These are phyloP conservation scores for Subacronicta megacephala DNA, from an alignment of 2,888 invertebrate genomes.

Conservation along the genomic window DNA sequence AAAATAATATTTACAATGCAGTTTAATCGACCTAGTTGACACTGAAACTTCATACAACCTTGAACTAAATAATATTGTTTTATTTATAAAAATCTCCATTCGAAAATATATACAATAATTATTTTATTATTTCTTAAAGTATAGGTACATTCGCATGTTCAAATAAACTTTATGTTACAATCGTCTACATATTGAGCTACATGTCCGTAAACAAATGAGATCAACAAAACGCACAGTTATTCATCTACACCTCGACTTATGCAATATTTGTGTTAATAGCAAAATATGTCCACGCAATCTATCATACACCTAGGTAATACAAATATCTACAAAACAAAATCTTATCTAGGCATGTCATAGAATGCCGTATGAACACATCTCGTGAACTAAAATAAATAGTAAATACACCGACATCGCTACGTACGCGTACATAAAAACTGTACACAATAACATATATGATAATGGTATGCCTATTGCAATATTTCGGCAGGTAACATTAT, in stretches of 20 bases:
- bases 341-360: conserved; percentile 72
- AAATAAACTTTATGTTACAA: conserved; percentile 81
- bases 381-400: conserved; percentile 68
- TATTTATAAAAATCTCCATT: conserved; percentile 85
- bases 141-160: conserved; percentile 79
- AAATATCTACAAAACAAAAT: conserved; percentile 59
- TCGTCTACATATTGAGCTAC: conserved; percentile 86
- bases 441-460: conserved; percentile 55
- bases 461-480: conserved; percentile 58
- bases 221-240: conserved; percentile 83
- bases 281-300: conserved; percentile 66
- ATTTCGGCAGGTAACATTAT: conserved; percentile 62
- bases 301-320: conserved; percentile 65
- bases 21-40: conserved; percentile 74
- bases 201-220: conserved; percentile 87
- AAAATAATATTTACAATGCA: conserved; percentile 81
- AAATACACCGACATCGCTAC: conserved; percentile 51
- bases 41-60: conserved; percentile 80
- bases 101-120: conserved; percentile 84
- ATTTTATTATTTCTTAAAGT: conserved; percentile 80
- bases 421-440: conserved; percentile 50
- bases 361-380: conserved; percentile 76
- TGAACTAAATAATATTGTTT: conserved; percentile 77
- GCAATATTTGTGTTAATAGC: conserved; percentile 64
- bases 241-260: conserved; percentile 61